Percentiles rank a stretch among this genome's conserved stretches.
These are phyloP conservation scores for Cyaniris semiargus DNA, from an alignment of 2,888 invertebrate species.

Conservation along the genomic window DNA sequence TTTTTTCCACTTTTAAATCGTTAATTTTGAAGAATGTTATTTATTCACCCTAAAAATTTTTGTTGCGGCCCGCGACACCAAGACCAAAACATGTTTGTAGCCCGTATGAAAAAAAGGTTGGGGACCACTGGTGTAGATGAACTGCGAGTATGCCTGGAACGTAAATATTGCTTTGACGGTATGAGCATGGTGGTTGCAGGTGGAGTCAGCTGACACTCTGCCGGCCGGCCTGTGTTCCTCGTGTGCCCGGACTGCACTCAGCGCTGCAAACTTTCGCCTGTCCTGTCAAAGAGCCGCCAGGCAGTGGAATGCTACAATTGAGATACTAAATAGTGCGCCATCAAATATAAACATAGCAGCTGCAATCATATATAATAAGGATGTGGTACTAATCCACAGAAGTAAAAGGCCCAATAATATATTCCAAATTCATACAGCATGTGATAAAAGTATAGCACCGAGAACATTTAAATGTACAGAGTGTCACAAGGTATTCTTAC, in stretches of 20 bases:
- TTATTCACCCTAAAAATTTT: too few relatives aligned
- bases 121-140: too few relatives aligned
- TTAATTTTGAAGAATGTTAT: too few relatives aligned
- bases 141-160: background rate
- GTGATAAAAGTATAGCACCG: conserved; percentile 19
- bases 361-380: conserved; percentile 50
- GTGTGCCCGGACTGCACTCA: conserved; percentile 56
- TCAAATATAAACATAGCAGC: conserved; percentile 44
- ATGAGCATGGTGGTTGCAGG: conserved; percentile 67
- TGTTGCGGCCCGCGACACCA: too few relatives aligned
- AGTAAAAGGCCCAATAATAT: conserved; percentile 32
- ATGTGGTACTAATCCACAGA: conserved; percentile 50
- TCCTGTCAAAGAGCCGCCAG: conserved; percentile 53
- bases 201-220: conserved; percentile 58
- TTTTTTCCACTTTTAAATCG: too few relatives aligned
- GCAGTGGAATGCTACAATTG: conserved; percentile 55
- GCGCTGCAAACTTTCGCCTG: conserved; percentile 59
- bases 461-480: conserved; percentile 53
- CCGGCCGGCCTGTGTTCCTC: conserved; percentile 61
- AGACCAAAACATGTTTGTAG: too few relatives aligned
- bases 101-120: too few relatives aligned
- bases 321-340: conserved; percentile 53
- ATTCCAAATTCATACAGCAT: conserved; percentile 27
- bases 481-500: conserved; percentile 58
- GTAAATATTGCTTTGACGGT: conserved; percentile 56